These are phyloP conservation scores for Turritopsis dohrnii DNA, from an alignment of 30 jellyfish, hydroid and myxozoan genomes.

Conservation along the genomic window DNA sequence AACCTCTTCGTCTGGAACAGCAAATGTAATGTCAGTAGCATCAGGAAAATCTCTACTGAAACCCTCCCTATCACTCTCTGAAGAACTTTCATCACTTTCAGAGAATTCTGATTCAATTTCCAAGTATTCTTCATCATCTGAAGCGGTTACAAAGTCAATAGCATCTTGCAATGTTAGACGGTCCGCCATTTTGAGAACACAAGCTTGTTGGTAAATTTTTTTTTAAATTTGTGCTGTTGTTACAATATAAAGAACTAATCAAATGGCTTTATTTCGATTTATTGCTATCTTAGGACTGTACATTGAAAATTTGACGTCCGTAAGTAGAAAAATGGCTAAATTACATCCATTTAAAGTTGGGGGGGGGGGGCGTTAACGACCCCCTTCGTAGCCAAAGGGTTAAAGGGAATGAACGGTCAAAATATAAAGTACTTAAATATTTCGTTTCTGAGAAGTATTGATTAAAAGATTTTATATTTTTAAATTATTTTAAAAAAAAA, in stretches of 20 bases:
- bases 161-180: slow-evolving; percentile 9
- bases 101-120: slow-evolving; percentile 5
- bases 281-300: slow-evolving; percentile 10
- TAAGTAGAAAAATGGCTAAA: slow-evolving; percentile 1
- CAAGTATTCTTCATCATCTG: slow-evolving; percentile 3
- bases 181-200: slow-evolving; percentile 10
- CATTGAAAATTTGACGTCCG: slow-evolving; percentile 6
- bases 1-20: slow-evolving; percentile 3
- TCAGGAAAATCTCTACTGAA: too few species aligned
- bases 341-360: neutral
- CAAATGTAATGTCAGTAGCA: neutral
- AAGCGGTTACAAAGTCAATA: slow-evolving; percentile 3
- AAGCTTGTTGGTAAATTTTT: neutral
- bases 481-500: too few species aligned
- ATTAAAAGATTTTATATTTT: too few species aligned
- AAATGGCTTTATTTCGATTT: neutral
- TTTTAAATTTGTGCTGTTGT: neutral
- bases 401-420: too few species aligned
- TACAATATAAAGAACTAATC: neutral
- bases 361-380: too few species aligned
- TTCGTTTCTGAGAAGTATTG: too few species aligned
- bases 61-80: too few species aligned
- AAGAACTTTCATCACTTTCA: slow-evolving; percentile 1
- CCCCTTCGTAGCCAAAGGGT: too few species aligned
- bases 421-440: too few species aligned